These are phyloP conservation scores for Proisotoma minuta DNA, from an alignment of 2,888 invertebrate species.

Conservation along the genomic window DNA sequence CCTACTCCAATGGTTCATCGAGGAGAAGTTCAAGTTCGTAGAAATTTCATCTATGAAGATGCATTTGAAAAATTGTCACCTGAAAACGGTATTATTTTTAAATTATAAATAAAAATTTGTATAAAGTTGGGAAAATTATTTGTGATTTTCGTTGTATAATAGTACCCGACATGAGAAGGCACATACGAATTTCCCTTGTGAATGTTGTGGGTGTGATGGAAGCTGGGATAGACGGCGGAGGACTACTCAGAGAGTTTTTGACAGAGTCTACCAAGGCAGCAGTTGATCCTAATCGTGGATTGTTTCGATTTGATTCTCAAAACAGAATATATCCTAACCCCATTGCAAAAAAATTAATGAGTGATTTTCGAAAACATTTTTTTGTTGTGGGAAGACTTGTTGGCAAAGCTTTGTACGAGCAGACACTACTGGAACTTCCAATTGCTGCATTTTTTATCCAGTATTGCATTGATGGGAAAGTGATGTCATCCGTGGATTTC, in stretches of 20 bases:
- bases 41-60: conserved; percentile 96
- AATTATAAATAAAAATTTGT: background rate
- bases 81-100: conserved; percentile 66
- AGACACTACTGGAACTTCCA: conserved; percentile 87
- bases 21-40: conserved; percentile 70
- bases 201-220: conserved; percentile 89
- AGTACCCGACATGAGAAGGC: conserved; percentile 81
- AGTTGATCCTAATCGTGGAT: conserved; percentile 93
- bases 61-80: conserved; percentile 88
- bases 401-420: conserved; percentile 95
- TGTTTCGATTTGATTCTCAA: conserved; percentile 83
- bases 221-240: conserved; percentile 96
- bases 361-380: conserved; percentile 83
- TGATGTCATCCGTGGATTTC: conserved; percentile 82
- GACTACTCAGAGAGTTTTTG: conserved; percentile 91
- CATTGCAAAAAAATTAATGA: conserved; percentile 76
- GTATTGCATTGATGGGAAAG: conserved; percentile 72
- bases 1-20: conserved; percentile 54
- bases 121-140: background rate
- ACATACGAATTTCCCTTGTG: conserved; percentile 81
- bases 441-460: conserved; percentile 94
- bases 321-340: conserved; percentile 95
- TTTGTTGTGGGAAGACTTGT: conserved; percentile 90
- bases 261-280: conserved; percentile 89
- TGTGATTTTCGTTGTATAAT: conserved; percentile 38